Evolutionary conservation across 2,797 vertebrate genomes (phyloP), one percentile per base, ranked within the genome.

Genomic region (Corythornis leucogaster): DNA sequence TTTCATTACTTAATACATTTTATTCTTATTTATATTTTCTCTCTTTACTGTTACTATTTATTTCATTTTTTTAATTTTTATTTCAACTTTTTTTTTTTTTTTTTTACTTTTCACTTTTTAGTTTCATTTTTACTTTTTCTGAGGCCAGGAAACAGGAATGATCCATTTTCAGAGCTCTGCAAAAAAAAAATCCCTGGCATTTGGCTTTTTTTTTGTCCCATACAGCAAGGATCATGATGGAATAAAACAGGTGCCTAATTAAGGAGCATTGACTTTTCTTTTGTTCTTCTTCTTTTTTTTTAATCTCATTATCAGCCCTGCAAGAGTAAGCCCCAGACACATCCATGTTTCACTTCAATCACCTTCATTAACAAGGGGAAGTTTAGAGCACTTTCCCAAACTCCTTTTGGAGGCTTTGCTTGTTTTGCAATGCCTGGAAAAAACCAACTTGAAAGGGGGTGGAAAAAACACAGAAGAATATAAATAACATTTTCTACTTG

Each of bases 221-320:
- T 16, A 48, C 18, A 58, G 43, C 16, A 43, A 21, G 43, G 48
- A 51, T 58, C 45, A 51, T 0, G 0, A 53, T 3, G 3, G 30
- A 77, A 64, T 26, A 33, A 42, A 95, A 70, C 78, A 93, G 68
- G 66, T 88, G 71, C 25, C 75, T 87, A 86, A 96, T 90, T 89
- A 91, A 57, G 20, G 30, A 94, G 17, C 19, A 68, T 51, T 92
- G 66, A 20, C 19, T 54, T 89, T 33, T 16, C 11, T 33, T 53
- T 59, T 38, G 40, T 78, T 66, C 62, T 33, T 21, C 25, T 66
- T 33, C 22, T n/a, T 77, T 66, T 57, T 30, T 40, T 40, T 26
- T 28, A 64, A 84, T 82, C 78, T 90, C 58, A 90, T 93, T 92
- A 90, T 79, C 71, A 85, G 13, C 35, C 30, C 62, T 82, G 75